phyloP scores from a whole-genome alignment of 1,140 invertebrate genomes.

The Drosophila prosaltans region DNA sequence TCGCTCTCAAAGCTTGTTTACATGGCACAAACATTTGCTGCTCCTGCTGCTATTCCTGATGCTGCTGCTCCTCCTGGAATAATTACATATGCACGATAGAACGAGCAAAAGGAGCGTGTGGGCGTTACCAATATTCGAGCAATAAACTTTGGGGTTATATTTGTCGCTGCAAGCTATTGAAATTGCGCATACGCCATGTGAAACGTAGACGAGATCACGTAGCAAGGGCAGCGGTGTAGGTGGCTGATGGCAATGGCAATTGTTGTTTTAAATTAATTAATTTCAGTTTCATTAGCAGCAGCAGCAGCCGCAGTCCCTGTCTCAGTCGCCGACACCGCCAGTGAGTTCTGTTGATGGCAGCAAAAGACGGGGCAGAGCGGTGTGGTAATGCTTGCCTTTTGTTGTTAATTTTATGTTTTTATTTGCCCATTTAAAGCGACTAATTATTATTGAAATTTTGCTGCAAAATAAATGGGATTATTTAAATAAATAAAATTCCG shows the following conservation, averaged over 20 bases:
- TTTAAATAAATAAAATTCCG: constrained; percentile 76
- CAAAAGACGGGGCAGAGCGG: background rate
- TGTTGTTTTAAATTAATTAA: constrained; percentile 15
- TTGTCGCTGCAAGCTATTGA: constrained; percentile 44
- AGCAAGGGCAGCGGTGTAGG: constrained; percentile 6
- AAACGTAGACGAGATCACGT: constrained; percentile 23
- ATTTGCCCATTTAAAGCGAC: constrained; percentile 67
- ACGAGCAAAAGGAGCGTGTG: constrained; percentile 60
- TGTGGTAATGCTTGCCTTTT: constrained; percentile 50
- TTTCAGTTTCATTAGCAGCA: constrained; percentile 22
- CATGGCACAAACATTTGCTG: constrained; percentile 72
- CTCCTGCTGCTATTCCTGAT: constrained; percentile 41
- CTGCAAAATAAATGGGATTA: constrained; percentile 72
- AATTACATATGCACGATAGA: constrained; percentile 80
- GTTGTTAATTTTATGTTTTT: constrained; percentile 66
- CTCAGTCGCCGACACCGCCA: no score
- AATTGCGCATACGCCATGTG: constrained; percentile 62
- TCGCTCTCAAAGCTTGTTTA: constrained; percentile 74
- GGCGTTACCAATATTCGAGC: constrained; percentile 65
- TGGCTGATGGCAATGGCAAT: background rate
- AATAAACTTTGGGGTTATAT: constrained; percentile 27
- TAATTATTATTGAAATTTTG: constrained; percentile 81
- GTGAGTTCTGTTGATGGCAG: constrained; percentile 9
- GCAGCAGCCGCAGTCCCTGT: background rate
- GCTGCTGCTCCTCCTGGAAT: constrained; percentile 67